A percentile compares a stretch with the other conserved stretches of the same genome.
Conservation (phyloP, 1,140 invertebrate species). For the Tribolium madens region DNA sequence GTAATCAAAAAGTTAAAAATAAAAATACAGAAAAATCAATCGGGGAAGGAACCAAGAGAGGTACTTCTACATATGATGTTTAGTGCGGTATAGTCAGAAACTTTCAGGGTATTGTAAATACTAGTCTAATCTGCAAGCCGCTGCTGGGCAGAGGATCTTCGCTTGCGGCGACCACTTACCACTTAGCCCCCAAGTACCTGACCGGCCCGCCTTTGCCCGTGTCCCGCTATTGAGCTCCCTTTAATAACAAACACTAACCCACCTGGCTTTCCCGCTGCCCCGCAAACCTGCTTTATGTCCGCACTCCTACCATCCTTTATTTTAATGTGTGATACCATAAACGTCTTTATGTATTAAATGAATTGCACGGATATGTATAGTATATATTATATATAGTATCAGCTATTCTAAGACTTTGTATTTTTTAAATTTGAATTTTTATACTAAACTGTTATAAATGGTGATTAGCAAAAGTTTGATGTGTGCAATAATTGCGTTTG, state of each 20-base stretch:
- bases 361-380: slow-evolving; percentile 66
- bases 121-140: slow-evolving; percentile 64
- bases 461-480: slow-evolving; percentile 65
- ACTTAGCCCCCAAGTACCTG: slow-evolving; percentile 61
- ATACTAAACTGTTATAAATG: slow-evolving; percentile 67
- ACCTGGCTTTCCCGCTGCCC: slow-evolving; percentile 38
- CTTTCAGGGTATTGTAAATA: slow-evolving; percentile 67
- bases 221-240: slow-evolving; percentile 43
- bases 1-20: slow-evolving; percentile 9
- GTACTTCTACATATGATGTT: slow-evolving; percentile 40
- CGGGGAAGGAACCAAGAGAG: slow-evolving; percentile 25
- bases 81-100: slow-evolving; percentile 61
- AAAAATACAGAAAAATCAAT: background rate
- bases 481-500: slow-evolving; percentile 63
- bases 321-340: slow-evolving; percentile 65
- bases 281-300: slow-evolving; percentile 57
- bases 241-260: slow-evolving; percentile 28
- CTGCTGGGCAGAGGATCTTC: slow-evolving; percentile 56
- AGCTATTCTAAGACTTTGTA: slow-evolving; percentile 67
- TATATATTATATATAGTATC: slow-evolving; percentile 66
- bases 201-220: slow-evolving; percentile 57
- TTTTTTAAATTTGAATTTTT: slow-evolving; percentile 68
- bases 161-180: slow-evolving; percentile 45
- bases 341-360: slow-evolving; percentile 64
- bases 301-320: slow-evolving; percentile 59